Base-by-base conservation (phyloP, 2,888 invertebrate genomes). In the Candidula unifasciata region DNA sequence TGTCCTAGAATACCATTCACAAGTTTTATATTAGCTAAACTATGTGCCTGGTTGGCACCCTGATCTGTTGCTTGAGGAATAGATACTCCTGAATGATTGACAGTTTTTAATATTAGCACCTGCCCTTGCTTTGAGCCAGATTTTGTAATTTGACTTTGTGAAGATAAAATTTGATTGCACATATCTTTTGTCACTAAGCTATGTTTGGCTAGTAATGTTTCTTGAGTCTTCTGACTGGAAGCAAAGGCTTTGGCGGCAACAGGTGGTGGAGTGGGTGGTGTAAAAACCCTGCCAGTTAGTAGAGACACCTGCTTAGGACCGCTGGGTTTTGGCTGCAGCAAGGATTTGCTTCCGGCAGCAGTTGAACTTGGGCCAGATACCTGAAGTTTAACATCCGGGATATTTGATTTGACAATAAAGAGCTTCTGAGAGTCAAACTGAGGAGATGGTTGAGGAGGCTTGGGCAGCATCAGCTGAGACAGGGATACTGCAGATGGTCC, bases 271-370 rank as follows among this genome's bases (percentile, higher is more conserved):
- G 69, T 54, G 10, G 54, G 83, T 64, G 77, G 69, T 21, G 66
- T 57, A 30, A 83, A 78, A 21, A 83, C 78, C 24, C 27, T 37
- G 0, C 83, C 83, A n/a, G 83, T 83, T 16, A 83, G 54, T 69
- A 83, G 83, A 27, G 83, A 83, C 10, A 83, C 83, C 54, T 83
- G 83, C 30, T 78, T 68, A 21, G 68, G 57, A n/a, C 33, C 69
- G 57, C 30, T 35, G 5, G 69, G 71, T 37, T 79, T 79, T 66
- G 27, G 37, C 18, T 37, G 52, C 35, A 64, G 35, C 21, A 64
- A 60, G 24, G 78, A 64, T 44, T 16, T 80, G 16, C 68, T n/a
- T 24, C 44, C 80, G 44, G 24, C 18, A 6, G 35, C 35, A 44
- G 30, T 24, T 52, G 37, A 18, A 21, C 33, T 68, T 68, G 30